phyloP scores from a whole-genome alignment of 2,797 vertebrate species.

The Caiman crocodilus region DNA sequence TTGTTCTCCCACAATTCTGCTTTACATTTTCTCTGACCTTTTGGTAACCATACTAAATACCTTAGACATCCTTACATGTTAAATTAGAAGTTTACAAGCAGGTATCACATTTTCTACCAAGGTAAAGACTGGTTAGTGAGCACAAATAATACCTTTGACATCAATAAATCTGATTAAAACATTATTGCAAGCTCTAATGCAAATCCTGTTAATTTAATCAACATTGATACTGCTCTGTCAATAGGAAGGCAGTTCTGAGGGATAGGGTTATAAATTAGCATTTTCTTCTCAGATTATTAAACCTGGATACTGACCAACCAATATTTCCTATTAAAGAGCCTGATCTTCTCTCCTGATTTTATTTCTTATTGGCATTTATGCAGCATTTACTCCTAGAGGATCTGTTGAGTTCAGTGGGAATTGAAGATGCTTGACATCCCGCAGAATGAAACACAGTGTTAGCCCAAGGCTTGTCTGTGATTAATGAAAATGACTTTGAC shows the following conservation, averaged over 20 bases:
- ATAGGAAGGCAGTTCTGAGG: background rate
- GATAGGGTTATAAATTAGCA: background rate
- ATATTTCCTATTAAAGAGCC: background rate
- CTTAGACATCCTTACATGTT: background rate
- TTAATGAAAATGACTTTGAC: background rate
- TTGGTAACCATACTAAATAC: background rate
- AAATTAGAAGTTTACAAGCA: background rate
- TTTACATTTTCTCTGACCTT: background rate
- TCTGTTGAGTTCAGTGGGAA: background rate
- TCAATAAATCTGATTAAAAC: background rate
- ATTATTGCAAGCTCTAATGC: background rate
- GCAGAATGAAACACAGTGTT: background rate
- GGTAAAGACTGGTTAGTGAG: background rate
- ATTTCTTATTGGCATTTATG: background rate
- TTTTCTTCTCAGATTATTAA: background rate
- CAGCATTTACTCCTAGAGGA: background rate
- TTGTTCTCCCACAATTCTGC: slow-evolving; percentile 10
- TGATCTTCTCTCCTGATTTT: background rate
- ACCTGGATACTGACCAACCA: fast-evolving
- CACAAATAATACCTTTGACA: background rate
- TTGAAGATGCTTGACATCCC: background rate
- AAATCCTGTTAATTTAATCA: background rate
- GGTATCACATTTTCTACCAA: background rate
- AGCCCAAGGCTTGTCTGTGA: background rate
- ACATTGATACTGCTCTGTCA: background rate